phyloP scores from a whole-genome alignment of 2,888 invertebrate species.

The Subacronicta megacephala region DNA sequence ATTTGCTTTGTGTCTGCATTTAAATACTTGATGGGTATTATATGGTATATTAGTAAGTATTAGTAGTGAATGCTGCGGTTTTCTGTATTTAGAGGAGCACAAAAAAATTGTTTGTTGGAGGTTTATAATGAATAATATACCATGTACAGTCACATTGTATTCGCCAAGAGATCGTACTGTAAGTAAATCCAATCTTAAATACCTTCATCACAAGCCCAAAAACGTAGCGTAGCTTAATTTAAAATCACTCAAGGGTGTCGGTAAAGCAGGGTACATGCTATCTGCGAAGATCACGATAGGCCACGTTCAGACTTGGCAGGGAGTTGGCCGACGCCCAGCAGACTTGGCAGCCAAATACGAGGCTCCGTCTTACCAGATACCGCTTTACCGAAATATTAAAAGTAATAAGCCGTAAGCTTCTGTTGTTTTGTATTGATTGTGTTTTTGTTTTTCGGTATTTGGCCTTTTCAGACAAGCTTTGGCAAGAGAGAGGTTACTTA shows the following conservation, averaged over 20 bases:
- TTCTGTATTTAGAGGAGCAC: too few species aligned
- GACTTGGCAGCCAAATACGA: constrained; percentile 68
- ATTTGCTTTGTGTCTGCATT: too few species aligned
- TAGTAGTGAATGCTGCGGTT: too few species aligned
- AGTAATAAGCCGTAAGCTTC: constrained; percentile 43
- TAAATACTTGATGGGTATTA: too few species aligned
- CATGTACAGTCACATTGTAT: too few species aligned
- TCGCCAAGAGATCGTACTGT: too few species aligned
- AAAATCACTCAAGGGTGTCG: constrained; percentile 77
- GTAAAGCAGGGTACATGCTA: constrained; percentile 58
- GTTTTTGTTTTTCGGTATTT: constrained; percentile 22
- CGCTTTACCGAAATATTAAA: constrained; percentile 59
- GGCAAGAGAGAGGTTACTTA: too few species aligned
- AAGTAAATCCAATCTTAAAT: constrained; percentile 9
- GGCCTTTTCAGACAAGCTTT: background rate
- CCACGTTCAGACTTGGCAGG: constrained; percentile 61
- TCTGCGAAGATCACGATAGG: constrained; percentile 74
- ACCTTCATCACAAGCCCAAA: constrained; percentile 28
- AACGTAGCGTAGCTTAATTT: constrained; percentile 64
- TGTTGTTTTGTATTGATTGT: constrained; percentile 39
- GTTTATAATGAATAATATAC: too few species aligned
- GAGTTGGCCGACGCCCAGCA: constrained; percentile 72
- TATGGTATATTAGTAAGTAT: too few species aligned
- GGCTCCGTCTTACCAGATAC: constrained; percentile 56
- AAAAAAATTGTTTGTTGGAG: too few species aligned